Evolutionary conservation across 2,797 vertebrate species (phyloP).

Genomic region (Lacerta bilineata): DNA sequence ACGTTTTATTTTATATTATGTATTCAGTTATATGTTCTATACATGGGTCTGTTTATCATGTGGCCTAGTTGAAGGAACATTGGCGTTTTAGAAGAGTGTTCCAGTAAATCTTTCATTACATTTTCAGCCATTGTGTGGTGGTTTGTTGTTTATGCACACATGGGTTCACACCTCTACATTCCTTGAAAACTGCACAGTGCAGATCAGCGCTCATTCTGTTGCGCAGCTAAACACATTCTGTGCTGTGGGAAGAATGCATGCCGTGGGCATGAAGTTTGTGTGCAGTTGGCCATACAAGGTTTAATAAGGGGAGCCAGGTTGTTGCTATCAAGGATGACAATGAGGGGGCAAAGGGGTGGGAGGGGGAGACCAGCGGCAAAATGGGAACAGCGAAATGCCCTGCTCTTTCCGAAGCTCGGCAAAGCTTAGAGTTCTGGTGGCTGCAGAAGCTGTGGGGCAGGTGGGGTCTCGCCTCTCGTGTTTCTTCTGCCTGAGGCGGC

Average conservation of each 20-base stretch:
- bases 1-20: too few relatives aligned
- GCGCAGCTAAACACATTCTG: not conserved
- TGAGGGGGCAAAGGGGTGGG: not conserved
- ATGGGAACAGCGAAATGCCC: too few relatives aligned
- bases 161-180: not conserved
- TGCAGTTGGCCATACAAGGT: slow-evolving; percentile 13
- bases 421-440: too few relatives aligned
- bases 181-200: not conserved
- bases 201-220: slow-evolving; percentile 1
- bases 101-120: too few relatives aligned
- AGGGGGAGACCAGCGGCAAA: not conserved
- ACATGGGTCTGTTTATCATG: too few relatives aligned
- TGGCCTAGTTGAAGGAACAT: too few relatives aligned
- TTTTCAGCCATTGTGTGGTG: too few relatives aligned
- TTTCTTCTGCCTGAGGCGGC: not conserved
- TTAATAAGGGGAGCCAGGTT: not conserved
- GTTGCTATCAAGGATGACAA: not conserved
- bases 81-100: too few relatives aligned
- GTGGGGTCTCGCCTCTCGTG: not conserved
- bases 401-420: too few relatives aligned
- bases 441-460: not conserved
- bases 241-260: not conserved
- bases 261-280: not conserved
- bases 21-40: too few relatives aligned
- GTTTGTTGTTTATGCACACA: not conserved